A percentile compares a stretch with the other conserved stretches of the same genome.
Conservation (phyloP, 2,888 invertebrate species). For the Neuroscelio doddi region DNA sequence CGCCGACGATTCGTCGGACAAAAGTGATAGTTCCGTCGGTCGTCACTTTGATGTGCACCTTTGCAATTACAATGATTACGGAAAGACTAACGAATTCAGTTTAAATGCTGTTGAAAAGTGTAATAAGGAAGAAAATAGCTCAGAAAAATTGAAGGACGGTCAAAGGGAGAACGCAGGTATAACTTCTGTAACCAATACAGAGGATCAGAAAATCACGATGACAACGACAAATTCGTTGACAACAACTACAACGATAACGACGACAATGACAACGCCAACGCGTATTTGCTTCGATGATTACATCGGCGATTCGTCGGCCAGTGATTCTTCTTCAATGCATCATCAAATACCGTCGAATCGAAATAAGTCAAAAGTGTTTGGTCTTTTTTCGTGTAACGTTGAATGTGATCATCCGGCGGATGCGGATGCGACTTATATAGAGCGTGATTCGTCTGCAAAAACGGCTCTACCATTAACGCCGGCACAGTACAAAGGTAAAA, state of each 20-base stretch:
- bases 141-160: slow-evolving; percentile 50
- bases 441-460: slow-evolving; percentile 13
- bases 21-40: slow-evolving; percentile 54
- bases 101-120: slow-evolving; percentile 37
- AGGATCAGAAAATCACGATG: slow-evolving; percentile 10
- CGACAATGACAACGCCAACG: slow-evolving; percentile 8
- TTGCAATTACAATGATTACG: slow-evolving; percentile 60
- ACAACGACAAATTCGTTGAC: slow-evolving; percentile 8
- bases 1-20: slow-evolving; percentile 57
- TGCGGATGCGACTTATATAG: slow-evolving; percentile 10
- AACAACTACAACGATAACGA: slow-evolving; percentile 6
- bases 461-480: slow-evolving; percentile 10
- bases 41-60: slow-evolving; percentile 59
- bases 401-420: slow-evolving; percentile 1
- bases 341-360: slow-evolving; percentile 14
- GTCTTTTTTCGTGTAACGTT: slow-evolving; percentile 14
- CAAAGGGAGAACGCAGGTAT: slow-evolving; percentile 42
- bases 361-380: slow-evolving; percentile 25
- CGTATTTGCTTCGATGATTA: slow-evolving; percentile 14
- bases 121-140: slow-evolving; percentile 44
- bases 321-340: slow-evolving; percentile 11
- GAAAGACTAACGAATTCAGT: slow-evolving; percentile 57
- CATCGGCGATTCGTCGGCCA: slow-evolving; percentile 11
- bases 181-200: background rate
- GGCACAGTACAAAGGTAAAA: slow-evolving; percentile 53